phyloP scores from a whole-genome alignment of 2,888 invertebrate genomes.

The Ypsolopha scabrella region DNA sequence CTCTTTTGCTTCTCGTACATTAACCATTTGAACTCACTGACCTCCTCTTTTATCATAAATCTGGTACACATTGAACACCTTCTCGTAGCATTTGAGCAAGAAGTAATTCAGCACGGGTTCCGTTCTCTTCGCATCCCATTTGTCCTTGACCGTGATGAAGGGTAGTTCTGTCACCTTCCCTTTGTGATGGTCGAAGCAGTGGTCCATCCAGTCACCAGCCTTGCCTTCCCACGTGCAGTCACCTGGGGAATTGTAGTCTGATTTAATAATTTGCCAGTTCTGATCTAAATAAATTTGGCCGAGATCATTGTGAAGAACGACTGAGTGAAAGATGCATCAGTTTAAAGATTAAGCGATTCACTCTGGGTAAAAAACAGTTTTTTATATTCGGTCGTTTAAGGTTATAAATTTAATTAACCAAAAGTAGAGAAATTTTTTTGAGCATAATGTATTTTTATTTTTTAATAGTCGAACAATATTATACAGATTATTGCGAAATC shows the following conservation, averaged over 20 bases:
- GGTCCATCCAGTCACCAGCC: constrained; percentile 73
- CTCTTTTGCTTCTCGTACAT: too few species aligned
- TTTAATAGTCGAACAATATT: too few species aligned
- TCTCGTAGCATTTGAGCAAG: constrained; percentile 53
- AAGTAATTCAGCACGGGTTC: constrained; percentile 63
- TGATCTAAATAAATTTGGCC: background rate
- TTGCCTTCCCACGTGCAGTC: constrained; percentile 71
- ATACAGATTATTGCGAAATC: too few species aligned
- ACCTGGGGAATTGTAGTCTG: constrained; percentile 26
- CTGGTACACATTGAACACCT: constrained; percentile 62
- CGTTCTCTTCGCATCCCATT: constrained; percentile 55
- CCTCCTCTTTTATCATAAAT: constrained; percentile 64
- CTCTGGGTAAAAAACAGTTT: too few species aligned
- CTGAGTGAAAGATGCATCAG: too few species aligned
- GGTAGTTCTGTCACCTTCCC: constrained; percentile 62
- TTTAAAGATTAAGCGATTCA: too few species aligned
- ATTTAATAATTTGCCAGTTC: background rate
- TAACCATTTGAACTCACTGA: constrained; percentile 13
- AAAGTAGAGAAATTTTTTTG: too few species aligned
- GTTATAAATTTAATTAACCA: too few species aligned
- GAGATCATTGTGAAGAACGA: too few species aligned
- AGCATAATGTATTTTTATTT: too few species aligned
- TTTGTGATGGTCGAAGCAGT: constrained; percentile 64
- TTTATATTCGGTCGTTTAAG: too few species aligned
- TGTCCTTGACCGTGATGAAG: constrained; percentile 58